Conservation (phyloP, 2,888 invertebrate species). For the Patella depressa region DNA sequence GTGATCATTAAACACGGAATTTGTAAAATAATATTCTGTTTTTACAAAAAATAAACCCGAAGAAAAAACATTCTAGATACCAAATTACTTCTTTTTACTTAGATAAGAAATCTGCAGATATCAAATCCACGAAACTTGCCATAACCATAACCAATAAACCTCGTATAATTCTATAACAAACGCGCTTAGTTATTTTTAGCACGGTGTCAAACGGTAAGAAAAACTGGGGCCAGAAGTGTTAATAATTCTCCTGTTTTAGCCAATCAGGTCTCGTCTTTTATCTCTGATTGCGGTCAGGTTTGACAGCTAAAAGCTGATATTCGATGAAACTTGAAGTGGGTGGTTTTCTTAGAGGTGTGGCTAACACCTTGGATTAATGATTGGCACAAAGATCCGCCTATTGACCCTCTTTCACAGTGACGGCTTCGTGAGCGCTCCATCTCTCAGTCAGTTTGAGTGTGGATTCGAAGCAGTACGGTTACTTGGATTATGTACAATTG, state of each 20-base stretch:
- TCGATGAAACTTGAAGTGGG: constrained; percentile 36
- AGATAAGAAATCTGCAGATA: constrained; percentile 1
- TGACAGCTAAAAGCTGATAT: constrained; percentile 53
- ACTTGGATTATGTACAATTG: too few species aligned
- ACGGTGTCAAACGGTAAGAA: constrained; percentile 21
- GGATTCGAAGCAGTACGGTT: constrained; percentile 8
- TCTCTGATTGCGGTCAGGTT: constrained; percentile 45
- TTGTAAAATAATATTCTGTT: neutral
- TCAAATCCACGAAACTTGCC: constrained; percentile 9
- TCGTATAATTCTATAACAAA: constrained; percentile 18
- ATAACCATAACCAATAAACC: constrained; percentile 14
- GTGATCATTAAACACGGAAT: neutral
- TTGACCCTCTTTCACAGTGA: constrained; percentile 45
- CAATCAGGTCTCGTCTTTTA: constrained; percentile 45
- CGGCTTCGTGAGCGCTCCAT: constrained; percentile 33
- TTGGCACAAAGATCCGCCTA: constrained; percentile 42
- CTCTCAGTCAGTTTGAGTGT: constrained; percentile 24
- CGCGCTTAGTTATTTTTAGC: constrained; percentile 15
- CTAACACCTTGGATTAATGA: constrained; percentile 25
- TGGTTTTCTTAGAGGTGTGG: constrained; percentile 18
- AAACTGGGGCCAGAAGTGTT: constrained; percentile 27
- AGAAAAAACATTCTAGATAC: neutral
- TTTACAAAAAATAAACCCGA: neutral
- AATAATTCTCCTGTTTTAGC: constrained; percentile 39
- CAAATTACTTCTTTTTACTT: constrained; percentile 5